Evolutionary conservation across 2,888 invertebrate species (phyloP), one percentile per base, ranked within the genome.

Genomic region (Nomada fucata): DNA sequence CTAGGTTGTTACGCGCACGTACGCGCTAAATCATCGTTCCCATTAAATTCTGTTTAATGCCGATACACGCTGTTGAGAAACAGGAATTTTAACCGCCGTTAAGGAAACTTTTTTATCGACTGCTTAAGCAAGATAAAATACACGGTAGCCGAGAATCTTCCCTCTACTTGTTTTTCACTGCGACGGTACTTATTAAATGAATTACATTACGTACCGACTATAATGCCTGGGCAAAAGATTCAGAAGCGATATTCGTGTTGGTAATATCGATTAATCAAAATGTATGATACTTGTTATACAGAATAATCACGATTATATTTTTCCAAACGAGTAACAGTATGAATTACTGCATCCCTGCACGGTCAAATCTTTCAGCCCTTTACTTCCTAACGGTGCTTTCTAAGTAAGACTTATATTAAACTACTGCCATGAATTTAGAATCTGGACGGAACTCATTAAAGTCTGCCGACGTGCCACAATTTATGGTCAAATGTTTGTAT

Each of bases 51-150:
- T 65, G 63, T 71, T 70, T 59, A 70, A 70, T 60, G 53, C 23
- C 23, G 59, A 2, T 47, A 15, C 23, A 47, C 1, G 26, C 2
- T 4, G 29, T 1, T n/a, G 44, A 20, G n/a, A 29, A 29, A 11
- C 15, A 4, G 29, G 55, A 76, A 77, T 70, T 77, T 65, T 29
- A 70, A 60, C 70, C 53, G 57, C 18, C 44, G 50, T 15, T 65
- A 77, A 57, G 64, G 64, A 26, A 79, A 79, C 47, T 71, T 70
- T 78, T 52, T 79, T 76, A 79, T 76, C 77, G 70, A 78, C 52
- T 79, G 69, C 52, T 52, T 50, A 36, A 26, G 52, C 13, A 20
- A 36, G 70, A 47, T 70, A 53, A 70, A 79, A 61, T 29, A 57
- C 57, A 20, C 52, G 53, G 36, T 20, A 52, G 42, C 52, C 23